A percentile compares a stretch with the other conserved stretches of the same genome.
Conservation (phyloP, 2,113 vertebrate species). For the Collichthys lucidus region DNA sequence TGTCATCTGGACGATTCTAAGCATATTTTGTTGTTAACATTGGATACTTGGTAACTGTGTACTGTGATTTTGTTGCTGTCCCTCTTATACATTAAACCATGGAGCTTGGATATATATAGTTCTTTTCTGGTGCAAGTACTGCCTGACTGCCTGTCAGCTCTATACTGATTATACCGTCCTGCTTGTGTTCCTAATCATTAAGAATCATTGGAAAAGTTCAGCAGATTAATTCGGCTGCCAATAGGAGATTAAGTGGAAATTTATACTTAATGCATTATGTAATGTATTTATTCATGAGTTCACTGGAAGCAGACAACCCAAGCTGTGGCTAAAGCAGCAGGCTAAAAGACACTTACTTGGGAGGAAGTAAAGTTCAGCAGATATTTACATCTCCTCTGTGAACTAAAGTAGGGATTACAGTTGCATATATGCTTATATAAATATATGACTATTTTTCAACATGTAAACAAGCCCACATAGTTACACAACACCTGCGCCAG, state of each 20-base stretch:
- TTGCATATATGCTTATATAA: too few relatives aligned
- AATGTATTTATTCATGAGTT: neutral
- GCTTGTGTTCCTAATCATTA: too few relatives aligned
- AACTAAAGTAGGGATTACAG: neutral
- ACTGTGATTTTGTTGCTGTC: too few relatives aligned
- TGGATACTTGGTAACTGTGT: too few relatives aligned
- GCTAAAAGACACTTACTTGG: neutral
- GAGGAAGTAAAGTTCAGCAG: neutral
- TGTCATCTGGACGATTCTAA: too few relatives aligned
- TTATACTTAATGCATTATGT: too few relatives aligned
- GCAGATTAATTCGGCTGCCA: neutral
- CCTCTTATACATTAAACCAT: too few relatives aligned
- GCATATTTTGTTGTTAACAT: too few relatives aligned
- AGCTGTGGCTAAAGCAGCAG: neutral
- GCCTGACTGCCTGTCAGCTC: too few relatives aligned
- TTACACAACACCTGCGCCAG: neutral
- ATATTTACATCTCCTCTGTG: neutral
- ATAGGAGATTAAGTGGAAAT: neutral
- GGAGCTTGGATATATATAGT: too few relatives aligned
- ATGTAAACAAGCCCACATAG: neutral
- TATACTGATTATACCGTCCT: too few relatives aligned
- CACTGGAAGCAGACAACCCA: neutral
- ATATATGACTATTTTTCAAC: neutral
- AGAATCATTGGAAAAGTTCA: neutral
- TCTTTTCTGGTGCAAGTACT: too few relatives aligned